Base-by-base conservation (phyloP, 2,888 invertebrate species). In the Cantharis flavilabris region DNA sequence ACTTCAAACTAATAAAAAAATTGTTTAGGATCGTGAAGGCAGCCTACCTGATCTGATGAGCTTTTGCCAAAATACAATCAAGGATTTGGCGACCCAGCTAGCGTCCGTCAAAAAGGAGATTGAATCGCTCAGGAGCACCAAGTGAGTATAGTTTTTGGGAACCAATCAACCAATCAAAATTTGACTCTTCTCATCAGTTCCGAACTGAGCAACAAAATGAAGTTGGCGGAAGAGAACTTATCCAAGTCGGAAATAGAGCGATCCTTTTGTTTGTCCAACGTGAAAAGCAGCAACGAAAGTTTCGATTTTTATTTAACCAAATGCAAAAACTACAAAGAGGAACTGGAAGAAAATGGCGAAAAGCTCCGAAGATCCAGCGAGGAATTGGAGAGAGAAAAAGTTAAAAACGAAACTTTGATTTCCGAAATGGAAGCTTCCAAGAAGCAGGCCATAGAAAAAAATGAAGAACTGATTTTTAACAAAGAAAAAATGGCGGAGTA, bases 31-130 rank as follows among this genome's bases (percentile, higher is more conserved):
- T 73, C 71, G 80, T 13, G 84, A 82, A 64, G 83, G 77, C 64
- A 81, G 82, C 69, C 67, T 86, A 14, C 81, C 82, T 3, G 86
- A 87, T 77, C 73, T 86, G 63, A 79, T 87, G 11, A 81, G 84
- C 73, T 33, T 33, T n/a, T 33, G 33, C 33, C 33, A 33, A n/a
- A 33, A 33, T 13, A 2, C 3, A 1, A 33, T 86, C 9, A 85
- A 84, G 75, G 85, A 86, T 73, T 71, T 86, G 30, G 76, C 80
- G 7, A 84, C 82, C 33, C 84, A 85, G 75, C 73, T 87, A 26
- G 28, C 33, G 33, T 13, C 33, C n/a, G 33, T 33, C n/a, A 33
- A 5, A 33, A 33, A 13, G 2, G 33, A 33, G n/a, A 33, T 33
- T 5, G 33, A 33, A 2, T 4, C 33, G 33, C 4, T 13, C 33